Percentiles rank a stretch among this genome's conserved stretches.
phyloP scores from a whole-genome alignment of 2,113 vertebrate genomes.

The Sminthopsis crassicaudata region DNA sequence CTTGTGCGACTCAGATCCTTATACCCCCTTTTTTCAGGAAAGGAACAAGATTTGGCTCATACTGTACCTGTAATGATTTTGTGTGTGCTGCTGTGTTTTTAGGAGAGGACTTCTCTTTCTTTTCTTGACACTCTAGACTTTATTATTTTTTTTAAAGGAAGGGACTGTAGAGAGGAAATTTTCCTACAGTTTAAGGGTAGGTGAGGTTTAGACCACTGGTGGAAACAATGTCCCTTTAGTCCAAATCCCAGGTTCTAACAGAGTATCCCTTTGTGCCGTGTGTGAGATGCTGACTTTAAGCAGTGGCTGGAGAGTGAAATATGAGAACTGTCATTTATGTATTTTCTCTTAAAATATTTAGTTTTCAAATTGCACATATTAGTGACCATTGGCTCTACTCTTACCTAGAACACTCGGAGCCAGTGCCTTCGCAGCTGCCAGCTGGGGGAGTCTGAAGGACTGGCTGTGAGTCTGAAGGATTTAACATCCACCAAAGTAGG shows the following conservation, averaged over 20 bases:
- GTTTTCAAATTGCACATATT: not conserved
- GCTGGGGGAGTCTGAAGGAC: not conserved
- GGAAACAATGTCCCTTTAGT: not conserved
- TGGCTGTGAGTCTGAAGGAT: constrained; percentile 5
- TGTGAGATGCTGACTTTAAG: constrained; percentile 22
- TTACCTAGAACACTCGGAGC: not conserved
- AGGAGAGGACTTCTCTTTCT: not conserved
- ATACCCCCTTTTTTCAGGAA: not conserved
- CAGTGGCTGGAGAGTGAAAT: constrained; percentile 19
- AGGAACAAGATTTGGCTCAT: not conserved
- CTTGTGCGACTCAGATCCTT: not conserved
- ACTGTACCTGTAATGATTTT: not conserved
- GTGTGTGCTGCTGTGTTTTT: not conserved
- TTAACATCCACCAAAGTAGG: not conserved
- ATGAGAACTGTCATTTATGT: constrained; percentile 9
- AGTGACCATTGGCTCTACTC: not conserved
- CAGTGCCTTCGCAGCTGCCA: constrained; percentile 22
- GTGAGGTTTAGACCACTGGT: not conserved
- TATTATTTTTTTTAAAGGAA: not conserved
- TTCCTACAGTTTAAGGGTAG: not conserved
- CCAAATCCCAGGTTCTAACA: constrained; percentile 19
- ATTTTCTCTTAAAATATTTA: constrained; percentile 43
- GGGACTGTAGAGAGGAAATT: not conserved
- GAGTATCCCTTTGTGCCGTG: constrained; percentile 42
- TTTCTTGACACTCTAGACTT: not conserved